These are phyloP conservation scores for Micoletzkya japonica DNA, from an alignment of 2,888 invertebrate species.

Conservation along the genomic window DNA sequence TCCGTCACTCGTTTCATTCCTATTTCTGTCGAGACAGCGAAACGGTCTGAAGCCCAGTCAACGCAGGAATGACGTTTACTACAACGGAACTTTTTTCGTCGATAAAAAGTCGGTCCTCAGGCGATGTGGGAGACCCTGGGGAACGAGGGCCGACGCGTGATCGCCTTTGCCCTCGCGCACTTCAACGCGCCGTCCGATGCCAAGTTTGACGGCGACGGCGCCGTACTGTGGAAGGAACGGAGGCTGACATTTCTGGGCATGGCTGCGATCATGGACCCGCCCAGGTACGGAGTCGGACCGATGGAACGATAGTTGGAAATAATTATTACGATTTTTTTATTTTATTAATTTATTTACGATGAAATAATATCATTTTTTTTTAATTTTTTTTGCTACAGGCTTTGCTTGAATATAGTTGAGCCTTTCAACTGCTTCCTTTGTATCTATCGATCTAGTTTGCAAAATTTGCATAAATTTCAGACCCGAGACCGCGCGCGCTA, in stretches of 20 bases:
- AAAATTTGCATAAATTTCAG: constrained; percentile 12
- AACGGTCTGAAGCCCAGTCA: no score
- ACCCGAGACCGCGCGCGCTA: constrained; percentile 33
- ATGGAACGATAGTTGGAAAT: no score
- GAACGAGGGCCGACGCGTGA: constrained; percentile 39
- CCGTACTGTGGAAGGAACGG: constrained; percentile 32
- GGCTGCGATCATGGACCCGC: constrained; percentile 46
- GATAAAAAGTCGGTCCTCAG: no score
- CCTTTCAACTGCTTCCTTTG: no score
- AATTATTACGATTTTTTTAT: neutral
- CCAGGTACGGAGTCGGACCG: constrained; percentile 22
- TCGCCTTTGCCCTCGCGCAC: constrained; percentile 38
- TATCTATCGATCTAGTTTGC: no score
- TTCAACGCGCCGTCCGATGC: constrained; percentile 33
- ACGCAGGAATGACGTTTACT: no score
- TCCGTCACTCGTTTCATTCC: no score
- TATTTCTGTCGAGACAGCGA: no score
- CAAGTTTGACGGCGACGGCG: constrained; percentile 34
- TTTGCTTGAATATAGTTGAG: no score
- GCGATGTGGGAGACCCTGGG: constrained; percentile 40
- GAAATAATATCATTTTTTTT: neutral
- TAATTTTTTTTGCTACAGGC: neutral
- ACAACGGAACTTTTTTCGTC: no score
- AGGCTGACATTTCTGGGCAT: constrained; percentile 43
- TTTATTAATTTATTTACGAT: neutral